Evolutionary conservation across 2,888 invertebrate genomes (phyloP).

Genomic region (Chloromyia formosa): DNA sequence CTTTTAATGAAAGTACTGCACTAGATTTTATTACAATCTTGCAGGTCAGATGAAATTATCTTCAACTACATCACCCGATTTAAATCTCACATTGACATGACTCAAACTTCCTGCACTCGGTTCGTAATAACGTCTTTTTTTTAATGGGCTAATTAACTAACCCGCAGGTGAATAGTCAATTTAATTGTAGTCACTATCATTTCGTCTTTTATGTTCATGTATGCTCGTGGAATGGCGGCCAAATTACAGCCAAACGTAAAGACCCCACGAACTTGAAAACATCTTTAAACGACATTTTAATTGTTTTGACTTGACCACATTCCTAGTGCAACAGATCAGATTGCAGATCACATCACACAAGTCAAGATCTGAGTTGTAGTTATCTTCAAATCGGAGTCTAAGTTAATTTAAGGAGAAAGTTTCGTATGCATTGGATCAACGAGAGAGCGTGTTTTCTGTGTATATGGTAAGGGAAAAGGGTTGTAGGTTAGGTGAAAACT

Average conservation of each 20-base stretch:
- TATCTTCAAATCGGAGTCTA: not conserved
- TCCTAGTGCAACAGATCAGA: constrained; percentile 10
- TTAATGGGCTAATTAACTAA: constrained; percentile 32
- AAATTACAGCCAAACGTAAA: not conserved
- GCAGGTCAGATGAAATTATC: not conserved
- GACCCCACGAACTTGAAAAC: not conserved
- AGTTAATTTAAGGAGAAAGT: constrained; percentile 24
- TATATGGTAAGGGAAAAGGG: not conserved
- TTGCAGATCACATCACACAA: constrained; percentile 21
- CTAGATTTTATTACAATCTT: not conserved
- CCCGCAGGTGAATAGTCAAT: constrained; percentile 37
- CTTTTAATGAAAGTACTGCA: not conserved
- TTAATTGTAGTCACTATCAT: constrained; percentile 15
- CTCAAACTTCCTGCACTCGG: not conserved
- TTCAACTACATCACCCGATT: not conserved
- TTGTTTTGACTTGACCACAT: constrained; percentile 45
- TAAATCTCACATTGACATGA: constrained; percentile 2
- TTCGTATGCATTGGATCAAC: not conserved
- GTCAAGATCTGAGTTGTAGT: constrained; percentile 16
- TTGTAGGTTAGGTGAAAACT: not conserved
- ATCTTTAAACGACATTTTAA: constrained; percentile 49
- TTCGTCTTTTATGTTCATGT: not conserved
- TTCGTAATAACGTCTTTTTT: constrained; percentile 11
- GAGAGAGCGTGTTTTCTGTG: not conserved
- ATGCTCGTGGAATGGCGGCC: not conserved